phyloP scores from a whole-genome alignment of 2,797 vertebrate species.

The Squalus acanthias region DNA sequence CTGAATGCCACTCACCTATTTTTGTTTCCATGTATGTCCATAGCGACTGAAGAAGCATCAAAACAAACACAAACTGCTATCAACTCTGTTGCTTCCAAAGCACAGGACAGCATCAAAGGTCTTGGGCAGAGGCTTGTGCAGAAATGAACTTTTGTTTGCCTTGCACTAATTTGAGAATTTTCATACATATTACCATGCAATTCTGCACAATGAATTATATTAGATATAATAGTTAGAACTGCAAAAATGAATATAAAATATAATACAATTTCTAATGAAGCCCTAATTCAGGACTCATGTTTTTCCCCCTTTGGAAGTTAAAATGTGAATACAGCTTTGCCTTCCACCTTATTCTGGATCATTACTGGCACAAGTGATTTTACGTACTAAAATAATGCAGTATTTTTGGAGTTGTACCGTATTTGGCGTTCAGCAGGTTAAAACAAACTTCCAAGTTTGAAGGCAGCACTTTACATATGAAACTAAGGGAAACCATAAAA shows the following conservation, averaged over 20 bases:
- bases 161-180: not conserved
- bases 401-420: not conserved
- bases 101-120: conserved; percentile 56
- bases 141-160: not conserved
- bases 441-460: not conserved
- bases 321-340: not conserved
- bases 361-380: not conserved
- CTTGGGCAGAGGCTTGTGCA: conserved; percentile 55
- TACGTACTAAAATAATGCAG: not conserved
- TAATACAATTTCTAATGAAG: not conserved
- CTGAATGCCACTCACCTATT: conserved; percentile 26
- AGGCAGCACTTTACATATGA: not conserved
- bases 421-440: not conserved
- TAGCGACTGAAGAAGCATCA: conserved; percentile 59
- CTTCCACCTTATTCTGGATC: not conserved
- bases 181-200: not conserved
- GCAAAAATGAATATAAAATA: not conserved
- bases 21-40: not conserved
- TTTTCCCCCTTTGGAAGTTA: not conserved
- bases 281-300: not conserved
- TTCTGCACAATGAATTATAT: not conserved
- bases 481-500: not conserved
- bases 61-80: conserved; percentile 57
- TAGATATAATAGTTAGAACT: conserved; percentile 2
- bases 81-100: conserved; percentile 53